These are phyloP conservation scores for Brachyistius frenatus DNA, from an alignment of 2,113 vertebrate genomes.

Conservation along the genomic window DNA sequence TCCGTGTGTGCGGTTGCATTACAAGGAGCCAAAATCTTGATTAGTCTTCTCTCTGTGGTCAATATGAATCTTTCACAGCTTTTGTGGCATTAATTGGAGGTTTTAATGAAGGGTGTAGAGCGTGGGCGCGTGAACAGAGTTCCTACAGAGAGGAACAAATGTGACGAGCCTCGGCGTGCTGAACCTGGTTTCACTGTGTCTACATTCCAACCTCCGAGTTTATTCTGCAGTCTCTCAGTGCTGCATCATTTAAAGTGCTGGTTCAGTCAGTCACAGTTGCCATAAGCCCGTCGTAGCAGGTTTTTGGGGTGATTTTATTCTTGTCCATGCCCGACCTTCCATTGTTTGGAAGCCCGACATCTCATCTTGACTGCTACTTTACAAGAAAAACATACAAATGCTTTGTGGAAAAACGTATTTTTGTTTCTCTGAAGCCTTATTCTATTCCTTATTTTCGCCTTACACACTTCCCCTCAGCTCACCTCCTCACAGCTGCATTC, in stretches of 20 bases:
- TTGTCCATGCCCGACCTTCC: not conserved
- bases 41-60: conserved; percentile 53
- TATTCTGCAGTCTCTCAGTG: conserved; percentile 1
- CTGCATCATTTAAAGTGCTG: not conserved
- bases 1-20: conserved; percentile 33
- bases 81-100: conserved; percentile 43
- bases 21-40: conserved; percentile 44
- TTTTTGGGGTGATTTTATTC: not conserved
- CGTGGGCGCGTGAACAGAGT: not conserved
- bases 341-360: not conserved
- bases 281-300: too few species aligned
- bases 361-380: conserved; percentile 1
- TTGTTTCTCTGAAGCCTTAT: conserved; percentile 59
- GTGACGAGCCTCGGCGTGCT: not conserved
- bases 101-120: conserved; percentile 56
- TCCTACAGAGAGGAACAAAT: conserved; percentile 1
- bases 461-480: conserved; percentile 5
- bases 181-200: conserved; percentile 1
- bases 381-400: not conserved
- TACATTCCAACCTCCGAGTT: not conserved
- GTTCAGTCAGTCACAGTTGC: not conserved
- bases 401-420: not conserved
- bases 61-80: conserved; percentile 39
- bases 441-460: conserved; percentile 59
- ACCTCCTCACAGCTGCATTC: conserved; percentile 51